Evolutionary conservation across 1,140 invertebrate species (phyloP).

Genomic region (Drosophila burlai): DNA sequence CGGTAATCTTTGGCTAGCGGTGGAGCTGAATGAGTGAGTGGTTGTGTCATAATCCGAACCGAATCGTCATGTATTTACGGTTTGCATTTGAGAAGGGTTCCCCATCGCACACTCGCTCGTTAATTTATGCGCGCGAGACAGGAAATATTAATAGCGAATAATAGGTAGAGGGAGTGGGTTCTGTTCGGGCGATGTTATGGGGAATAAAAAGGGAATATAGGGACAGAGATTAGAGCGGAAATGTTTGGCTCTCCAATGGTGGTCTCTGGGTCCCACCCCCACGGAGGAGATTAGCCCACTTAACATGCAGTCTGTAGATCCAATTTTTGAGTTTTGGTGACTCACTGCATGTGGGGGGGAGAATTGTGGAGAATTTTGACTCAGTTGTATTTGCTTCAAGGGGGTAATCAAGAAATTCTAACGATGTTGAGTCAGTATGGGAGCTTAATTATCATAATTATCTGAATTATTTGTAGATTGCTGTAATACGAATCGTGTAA

Average conservation of each 20-base stretch:
- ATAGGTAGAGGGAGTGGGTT: conserved; percentile 30
- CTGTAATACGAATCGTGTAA: conserved; percentile 10
- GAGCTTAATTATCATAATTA: background rate
- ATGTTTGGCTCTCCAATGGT: conserved; percentile 36
- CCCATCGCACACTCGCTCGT: conserved; percentile 30
- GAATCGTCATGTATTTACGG: conserved; percentile 40
- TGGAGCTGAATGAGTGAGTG: conserved; percentile 15
- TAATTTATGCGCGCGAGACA: conserved; percentile 80
- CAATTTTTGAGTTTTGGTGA: conserved; percentile 17
- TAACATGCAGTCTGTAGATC: conserved; percentile 20
- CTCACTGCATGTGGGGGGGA: background rate
- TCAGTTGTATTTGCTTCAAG: conserved; percentile 10
- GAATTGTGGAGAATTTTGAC: conserved; percentile 16
- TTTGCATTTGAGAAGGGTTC: conserved; percentile 67
- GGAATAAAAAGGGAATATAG: conserved; percentile 4
- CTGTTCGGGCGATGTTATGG: background rate
- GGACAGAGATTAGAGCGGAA: conserved; percentile 57
- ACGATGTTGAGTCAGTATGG: conserved; percentile 10
- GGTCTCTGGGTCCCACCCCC: conserved; percentile 5
- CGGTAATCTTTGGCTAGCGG: conserved; percentile 19
- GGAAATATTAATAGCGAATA: conserved; percentile 79
- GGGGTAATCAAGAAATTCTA: conserved; percentile 4
- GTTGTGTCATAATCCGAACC: conserved; percentile 64
- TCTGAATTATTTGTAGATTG: conserved; percentile 8
- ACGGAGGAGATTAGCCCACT: conserved; percentile 23